A percentile compares a stretch with the other conserved stretches of the same genome.
phyloP scores from a whole-genome alignment of 2,113 vertebrate genomes.

The Cichladusa arquata region DNA sequence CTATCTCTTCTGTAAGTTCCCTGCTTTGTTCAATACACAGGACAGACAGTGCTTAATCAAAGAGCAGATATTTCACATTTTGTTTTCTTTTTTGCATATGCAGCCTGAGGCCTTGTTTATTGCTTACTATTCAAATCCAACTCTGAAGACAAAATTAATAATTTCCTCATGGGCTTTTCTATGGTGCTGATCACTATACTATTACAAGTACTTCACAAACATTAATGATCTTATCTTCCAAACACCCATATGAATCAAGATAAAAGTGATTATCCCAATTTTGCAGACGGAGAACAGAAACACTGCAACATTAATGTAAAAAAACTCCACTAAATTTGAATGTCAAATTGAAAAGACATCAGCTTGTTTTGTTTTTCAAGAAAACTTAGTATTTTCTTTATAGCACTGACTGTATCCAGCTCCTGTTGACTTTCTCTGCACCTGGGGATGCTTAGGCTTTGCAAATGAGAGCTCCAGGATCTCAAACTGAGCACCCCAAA shows the following conservation, averaged over 20 bases:
- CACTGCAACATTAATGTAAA: neutral
- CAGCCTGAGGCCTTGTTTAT: slow-evolving; percentile 43
- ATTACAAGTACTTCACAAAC: slow-evolving; percentile 42
- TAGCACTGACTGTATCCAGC: neutral
- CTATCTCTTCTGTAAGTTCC: neutral
- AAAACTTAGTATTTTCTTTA: neutral
- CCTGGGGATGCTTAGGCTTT: slow-evolving; percentile 13
- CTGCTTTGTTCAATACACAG: slow-evolving; percentile 1
- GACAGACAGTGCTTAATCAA: slow-evolving; percentile 29
- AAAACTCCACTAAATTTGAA: slow-evolving; percentile 23
- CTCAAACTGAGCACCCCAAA: neutral
- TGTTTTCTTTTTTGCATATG: slow-evolving; percentile 18
- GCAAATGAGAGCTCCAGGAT: neutral
- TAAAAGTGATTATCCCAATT: slow-evolving; percentile 16
- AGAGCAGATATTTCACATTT: slow-evolving; percentile 13
- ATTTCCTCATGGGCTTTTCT: slow-evolving; percentile 62
- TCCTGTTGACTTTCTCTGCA: slow-evolving; percentile 8
- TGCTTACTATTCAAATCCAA: slow-evolving; percentile 52
- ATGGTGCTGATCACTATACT: slow-evolving; percentile 34
- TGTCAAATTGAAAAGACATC: slow-evolving; percentile 15
- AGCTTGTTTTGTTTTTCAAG: slow-evolving; percentile 17
- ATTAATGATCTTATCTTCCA: slow-evolving; percentile 47
- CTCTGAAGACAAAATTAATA: slow-evolving; percentile 59
- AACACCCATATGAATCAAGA: slow-evolving; percentile 31
- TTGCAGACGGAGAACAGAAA: slow-evolving; percentile 17